A percentile compares a stretch with the other conserved stretches of the same genome.
phyloP scores from a whole-genome alignment of 2,888 invertebrate genomes.

The Rapana venosa region DNA sequence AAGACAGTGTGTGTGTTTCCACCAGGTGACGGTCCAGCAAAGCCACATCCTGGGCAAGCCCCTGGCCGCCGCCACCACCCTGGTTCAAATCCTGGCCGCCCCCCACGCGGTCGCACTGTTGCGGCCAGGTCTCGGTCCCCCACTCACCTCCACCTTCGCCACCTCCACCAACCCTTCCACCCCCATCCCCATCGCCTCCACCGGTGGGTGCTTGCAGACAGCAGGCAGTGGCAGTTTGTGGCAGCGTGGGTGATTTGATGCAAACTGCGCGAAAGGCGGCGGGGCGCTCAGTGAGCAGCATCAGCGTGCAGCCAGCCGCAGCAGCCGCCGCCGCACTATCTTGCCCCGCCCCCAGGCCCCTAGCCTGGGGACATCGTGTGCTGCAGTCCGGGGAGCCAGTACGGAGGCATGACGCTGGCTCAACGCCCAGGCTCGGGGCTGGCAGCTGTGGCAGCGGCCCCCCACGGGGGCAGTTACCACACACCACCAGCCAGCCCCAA shows the following conservation, averaged over 20 bases:
- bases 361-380: slow-evolving; percentile 48
- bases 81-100: slow-evolving; percentile 44
- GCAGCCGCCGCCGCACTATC: too few species aligned
- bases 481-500: neutral
- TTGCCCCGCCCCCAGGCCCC: slow-evolving; percentile 41
- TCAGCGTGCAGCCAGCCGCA: slow-evolving; percentile 47
- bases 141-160: slow-evolving; percentile 67
- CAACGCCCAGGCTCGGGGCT: slow-evolving; percentile 46
- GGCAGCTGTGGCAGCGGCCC: slow-evolving; percentile 3
- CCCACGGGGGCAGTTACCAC: neutral
- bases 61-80: slow-evolving; percentile 32
- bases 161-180: slow-evolving; percentile 70
- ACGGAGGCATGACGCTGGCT: slow-evolving; percentile 45
- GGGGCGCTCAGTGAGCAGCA: slow-evolving; percentile 37
- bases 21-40: slow-evolving; percentile 37
- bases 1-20: too few species aligned
- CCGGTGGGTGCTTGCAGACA: slow-evolving; percentile 51
- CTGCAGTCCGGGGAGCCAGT: slow-evolving; percentile 49
- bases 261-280: slow-evolving; percentile 26
- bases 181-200: slow-evolving; percentile 73
- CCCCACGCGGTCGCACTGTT: slow-evolving; percentile 48
- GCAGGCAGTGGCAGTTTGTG: neutral
- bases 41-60: slow-evolving; percentile 36
- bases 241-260: slow-evolving; percentile 23
- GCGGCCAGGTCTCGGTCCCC: slow-evolving; percentile 44